Conservation (phyloP, 2,113 vertebrate genomes). For the Phalacrocorax aristotelis region DNA sequence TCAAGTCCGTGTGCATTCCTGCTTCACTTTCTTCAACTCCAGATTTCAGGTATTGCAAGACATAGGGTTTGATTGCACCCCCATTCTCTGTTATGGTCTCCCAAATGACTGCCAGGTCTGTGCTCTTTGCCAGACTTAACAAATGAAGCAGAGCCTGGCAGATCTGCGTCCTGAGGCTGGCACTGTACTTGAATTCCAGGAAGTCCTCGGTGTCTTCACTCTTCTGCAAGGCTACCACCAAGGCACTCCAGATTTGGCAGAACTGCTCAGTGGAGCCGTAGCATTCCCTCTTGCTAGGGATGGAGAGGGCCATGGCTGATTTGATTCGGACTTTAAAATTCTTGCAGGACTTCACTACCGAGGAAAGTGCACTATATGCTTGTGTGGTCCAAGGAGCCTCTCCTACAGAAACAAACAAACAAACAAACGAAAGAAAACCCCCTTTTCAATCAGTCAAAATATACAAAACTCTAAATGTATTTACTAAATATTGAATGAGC, state of each 20-base stretch:
- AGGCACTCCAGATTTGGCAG: constrained; percentile 81
- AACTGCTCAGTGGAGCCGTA: constrained; percentile 84
- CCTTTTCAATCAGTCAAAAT: neutral
- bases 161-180: constrained; percentile 87
- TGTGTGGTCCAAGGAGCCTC: constrained; percentile 84
- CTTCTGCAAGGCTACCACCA: constrained; percentile 86
- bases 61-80: constrained; percentile 63
- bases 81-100: constrained; percentile 64
- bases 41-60: constrained; percentile 81
- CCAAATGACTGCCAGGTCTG: constrained; percentile 78
- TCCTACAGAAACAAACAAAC: constrained; percentile 75
- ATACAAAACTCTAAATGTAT: neutral
- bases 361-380: constrained; percentile 84
- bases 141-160: constrained; percentile 88
- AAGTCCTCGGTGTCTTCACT: constrained; percentile 92
- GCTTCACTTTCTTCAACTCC: constrained; percentile 55
- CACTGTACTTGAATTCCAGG: constrained; percentile 92
- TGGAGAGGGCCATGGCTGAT: constrained; percentile 87
- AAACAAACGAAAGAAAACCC: no score
- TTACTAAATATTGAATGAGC: neutral
- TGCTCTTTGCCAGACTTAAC: constrained; percentile 73
- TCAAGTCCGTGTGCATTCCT: neutral
- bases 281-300: constrained; percentile 76
- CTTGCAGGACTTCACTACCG: constrained; percentile 90
- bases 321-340: constrained; percentile 98